phyloP scores from a whole-genome alignment of 2,888 invertebrate genomes.

The Eumerus sabulonum region DNA sequence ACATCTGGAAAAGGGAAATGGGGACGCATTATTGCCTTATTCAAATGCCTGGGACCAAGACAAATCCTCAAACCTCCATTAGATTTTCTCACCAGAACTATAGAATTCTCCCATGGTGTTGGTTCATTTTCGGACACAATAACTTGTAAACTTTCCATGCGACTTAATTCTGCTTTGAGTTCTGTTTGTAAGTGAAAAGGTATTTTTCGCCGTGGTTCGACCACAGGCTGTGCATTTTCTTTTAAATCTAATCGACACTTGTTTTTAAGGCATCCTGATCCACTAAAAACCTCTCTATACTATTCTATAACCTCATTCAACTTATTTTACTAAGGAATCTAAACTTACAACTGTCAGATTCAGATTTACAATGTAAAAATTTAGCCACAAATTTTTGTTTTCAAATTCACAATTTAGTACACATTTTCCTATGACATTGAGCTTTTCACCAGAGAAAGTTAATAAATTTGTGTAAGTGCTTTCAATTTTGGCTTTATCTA shows the following conservation, averaged over 20 bases:
- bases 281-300: no score
- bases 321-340: conserved; percentile 14
- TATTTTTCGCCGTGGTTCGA: conserved; percentile 32
- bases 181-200: no score
- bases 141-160: no score
- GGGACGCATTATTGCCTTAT: no score
- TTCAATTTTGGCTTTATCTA: background rate
- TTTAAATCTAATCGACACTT: conserved; percentile 29
- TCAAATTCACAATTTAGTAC: no score
- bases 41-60: conserved; percentile 2
- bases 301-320: no score
- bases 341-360: conserved; percentile 12
- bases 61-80: background rate
- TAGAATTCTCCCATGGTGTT: conserved; percentile 4
- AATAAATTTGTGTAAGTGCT: background rate
- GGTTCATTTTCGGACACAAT: no score
- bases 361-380: conserved; percentile 23
- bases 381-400: no score
- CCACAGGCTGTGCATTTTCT: conserved; percentile 10
- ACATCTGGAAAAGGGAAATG: conserved; percentile 5
- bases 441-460: no score
- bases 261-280: conserved; percentile 11
- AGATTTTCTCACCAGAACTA: conserved; percentile 5
- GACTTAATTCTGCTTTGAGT: no score
- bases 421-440: background rate